Percentiles rank a stretch among this genome's conserved stretches.
phyloP scores from a whole-genome alignment of 1,140 invertebrate species.

The Cydia splendana region DNA sequence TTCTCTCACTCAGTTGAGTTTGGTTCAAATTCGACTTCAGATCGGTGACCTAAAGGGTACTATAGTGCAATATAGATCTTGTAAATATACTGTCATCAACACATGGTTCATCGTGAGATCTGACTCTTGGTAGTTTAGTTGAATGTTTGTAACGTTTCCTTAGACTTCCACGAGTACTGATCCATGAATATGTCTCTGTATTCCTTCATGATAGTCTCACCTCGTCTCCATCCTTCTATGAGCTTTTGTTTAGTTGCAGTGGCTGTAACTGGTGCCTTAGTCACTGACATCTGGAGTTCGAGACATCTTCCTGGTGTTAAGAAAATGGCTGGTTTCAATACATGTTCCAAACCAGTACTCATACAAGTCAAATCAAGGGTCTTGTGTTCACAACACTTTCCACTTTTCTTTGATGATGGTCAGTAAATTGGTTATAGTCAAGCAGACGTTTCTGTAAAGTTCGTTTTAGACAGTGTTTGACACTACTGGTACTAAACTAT shows the following conservation, averaged over 20 bases:
- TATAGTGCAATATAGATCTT: not conserved
- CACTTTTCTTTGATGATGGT: conserved; percentile 33
- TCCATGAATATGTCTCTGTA: conserved; percentile 19
- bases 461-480: conserved; percentile 33
- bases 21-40: too few relatives aligned
- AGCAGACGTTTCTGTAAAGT: conserved; percentile 18
- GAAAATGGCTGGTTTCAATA: conserved; percentile 26
- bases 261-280: not conserved
- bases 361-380: conserved; percentile 21
- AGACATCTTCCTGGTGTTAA: conserved; percentile 7
- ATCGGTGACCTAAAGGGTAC: not conserved
- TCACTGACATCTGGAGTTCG: not conserved
- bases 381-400: conserved; percentile 22
- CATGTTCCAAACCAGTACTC: not conserved
- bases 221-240: conserved; percentile 16
- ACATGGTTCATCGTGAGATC: not conserved
- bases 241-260: not conserved
- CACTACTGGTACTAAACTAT: not conserved
- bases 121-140: not conserved
- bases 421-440: conserved; percentile 1
- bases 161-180: not conserved
- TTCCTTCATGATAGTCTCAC: not conserved
- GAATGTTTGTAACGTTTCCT: not conserved
- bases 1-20: too few relatives aligned
- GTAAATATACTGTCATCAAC: not conserved